Conservation (phyloP, 37 sponge, comb jelly and placozoan genomes). For the Aplysina aerophoba region DNA sequence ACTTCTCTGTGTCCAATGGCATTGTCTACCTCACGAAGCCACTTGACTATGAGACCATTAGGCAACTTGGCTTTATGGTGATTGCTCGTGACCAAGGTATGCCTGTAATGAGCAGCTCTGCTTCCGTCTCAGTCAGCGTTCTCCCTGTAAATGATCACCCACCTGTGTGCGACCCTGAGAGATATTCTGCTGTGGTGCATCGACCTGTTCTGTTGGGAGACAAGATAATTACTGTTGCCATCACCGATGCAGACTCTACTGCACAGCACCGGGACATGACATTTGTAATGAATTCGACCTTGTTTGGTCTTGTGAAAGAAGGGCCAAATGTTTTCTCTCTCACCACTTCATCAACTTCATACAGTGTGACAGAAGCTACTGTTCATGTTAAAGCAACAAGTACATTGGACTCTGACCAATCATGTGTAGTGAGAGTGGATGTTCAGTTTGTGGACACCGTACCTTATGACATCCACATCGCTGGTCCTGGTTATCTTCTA, state of each 20-base stretch:
- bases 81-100: slow-evolving; percentile 27
- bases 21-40: neutral
- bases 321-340: slow-evolving; percentile 27
- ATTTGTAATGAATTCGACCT: neutral
- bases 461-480: neutral
- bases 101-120: slow-evolving; percentile 2
- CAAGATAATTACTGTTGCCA: slow-evolving; percentile 12
- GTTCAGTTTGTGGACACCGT: neutral
- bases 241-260: neutral
- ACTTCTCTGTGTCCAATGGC: neutral
- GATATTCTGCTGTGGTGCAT: neutral
- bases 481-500: slow-evolving; percentile 8
- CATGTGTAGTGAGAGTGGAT: slow-evolving; percentile 10
- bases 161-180: slow-evolving; percentile 17
- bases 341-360: neutral
- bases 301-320: neutral
- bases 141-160: slow-evolving; percentile 20
- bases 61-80: neutral
- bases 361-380: too few species aligned
- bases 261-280: slow-evolving; percentile 12
- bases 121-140: slow-evolving; percentile 6
- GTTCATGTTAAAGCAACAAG: neutral
- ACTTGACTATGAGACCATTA: slow-evolving; percentile 29
- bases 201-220: slow-evolving; percentile 9
- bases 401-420: neutral